These are phyloP conservation scores for Australoheros scitulus DNA, from an alignment of 2,113 vertebrate species.

Conservation along the genomic window DNA sequence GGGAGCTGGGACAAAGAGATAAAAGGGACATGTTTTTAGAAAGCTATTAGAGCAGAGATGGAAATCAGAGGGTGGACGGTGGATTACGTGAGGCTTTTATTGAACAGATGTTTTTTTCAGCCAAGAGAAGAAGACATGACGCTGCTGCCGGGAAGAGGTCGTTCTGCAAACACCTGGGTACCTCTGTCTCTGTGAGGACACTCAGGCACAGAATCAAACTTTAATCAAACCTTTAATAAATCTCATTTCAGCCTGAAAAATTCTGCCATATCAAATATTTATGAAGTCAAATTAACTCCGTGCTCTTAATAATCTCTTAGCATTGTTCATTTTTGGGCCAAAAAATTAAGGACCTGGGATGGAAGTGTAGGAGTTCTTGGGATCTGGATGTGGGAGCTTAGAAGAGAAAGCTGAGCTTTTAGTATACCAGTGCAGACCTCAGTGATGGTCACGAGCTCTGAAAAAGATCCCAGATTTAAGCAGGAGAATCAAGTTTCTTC, in stretches of 20 bases:
- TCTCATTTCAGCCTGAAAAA: too few relatives aligned
- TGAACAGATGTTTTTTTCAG: not conserved
- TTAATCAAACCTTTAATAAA: not conserved
- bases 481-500: not conserved
- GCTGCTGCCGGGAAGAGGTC: not conserved
- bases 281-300: not conserved
- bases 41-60: conserved; percentile 24
- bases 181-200: not conserved
- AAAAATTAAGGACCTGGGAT: not conserved
- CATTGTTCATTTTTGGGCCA: too few relatives aligned
- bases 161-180: not conserved
- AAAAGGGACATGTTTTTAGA: conserved; percentile 8
- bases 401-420: not conserved
- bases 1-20: not conserved
- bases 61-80: not conserved
- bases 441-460: not conserved
- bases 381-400: too few relatives aligned
- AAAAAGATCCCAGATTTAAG: not conserved
- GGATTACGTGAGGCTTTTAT: not conserved
- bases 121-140: not conserved
- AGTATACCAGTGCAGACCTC: not conserved
- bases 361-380: not conserved
- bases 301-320: too few relatives aligned
- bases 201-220: not conserved
- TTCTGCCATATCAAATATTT: not conserved